These are phyloP conservation scores for Drosophila limbata DNA, from an alignment of 2,888 invertebrate genomes.

Conservation along the genomic window DNA sequence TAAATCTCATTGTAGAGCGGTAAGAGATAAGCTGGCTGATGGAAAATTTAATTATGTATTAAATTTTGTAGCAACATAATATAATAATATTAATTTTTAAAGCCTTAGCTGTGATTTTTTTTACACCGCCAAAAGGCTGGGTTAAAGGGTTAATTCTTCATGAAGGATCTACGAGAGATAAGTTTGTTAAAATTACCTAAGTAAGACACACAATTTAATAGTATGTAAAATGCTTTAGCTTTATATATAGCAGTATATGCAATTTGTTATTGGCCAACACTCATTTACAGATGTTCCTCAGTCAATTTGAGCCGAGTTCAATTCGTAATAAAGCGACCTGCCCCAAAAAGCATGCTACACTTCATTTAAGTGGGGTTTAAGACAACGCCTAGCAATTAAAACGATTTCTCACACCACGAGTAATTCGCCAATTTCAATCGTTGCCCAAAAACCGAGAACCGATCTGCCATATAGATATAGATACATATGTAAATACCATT, in stretches of 20 bases:
- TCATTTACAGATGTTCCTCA: background rate
- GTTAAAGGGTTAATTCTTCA: too few relatives aligned
- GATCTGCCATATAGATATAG: slow-evolving; percentile 47
- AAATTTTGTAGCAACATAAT: too few relatives aligned
- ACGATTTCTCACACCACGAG: slow-evolving; percentile 42
- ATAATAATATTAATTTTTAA: too few relatives aligned
- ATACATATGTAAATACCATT: slow-evolving; percentile 38
- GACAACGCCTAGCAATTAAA: slow-evolving; percentile 65
- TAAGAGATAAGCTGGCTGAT: too few relatives aligned
- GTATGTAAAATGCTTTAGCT: background rate
- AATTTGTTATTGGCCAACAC: slow-evolving; percentile 20
- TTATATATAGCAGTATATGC: slow-evolving; percentile 1
- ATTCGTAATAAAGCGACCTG: slow-evolving; percentile 22
- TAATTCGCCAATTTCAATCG: slow-evolving; percentile 69
- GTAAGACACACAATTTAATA: background rate
- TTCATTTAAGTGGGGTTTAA: slow-evolving; percentile 47
- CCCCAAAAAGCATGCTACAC: slow-evolving; percentile 44
- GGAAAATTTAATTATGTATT: too few relatives aligned
- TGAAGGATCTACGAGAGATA: too few relatives aligned
- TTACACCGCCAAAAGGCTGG: too few relatives aligned
- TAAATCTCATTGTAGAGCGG: too few relatives aligned
- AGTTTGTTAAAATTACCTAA: background rate
- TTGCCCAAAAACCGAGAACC: slow-evolving; percentile 37
- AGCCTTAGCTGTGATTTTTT: too few relatives aligned
- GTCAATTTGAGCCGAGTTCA: slow-evolving; percentile 1